A percentile compares a stretch with the other conserved stretches of the same genome.
phyloP scores from a whole-genome alignment of 2,113 vertebrate species.

The Dermatemys mawii region DNA sequence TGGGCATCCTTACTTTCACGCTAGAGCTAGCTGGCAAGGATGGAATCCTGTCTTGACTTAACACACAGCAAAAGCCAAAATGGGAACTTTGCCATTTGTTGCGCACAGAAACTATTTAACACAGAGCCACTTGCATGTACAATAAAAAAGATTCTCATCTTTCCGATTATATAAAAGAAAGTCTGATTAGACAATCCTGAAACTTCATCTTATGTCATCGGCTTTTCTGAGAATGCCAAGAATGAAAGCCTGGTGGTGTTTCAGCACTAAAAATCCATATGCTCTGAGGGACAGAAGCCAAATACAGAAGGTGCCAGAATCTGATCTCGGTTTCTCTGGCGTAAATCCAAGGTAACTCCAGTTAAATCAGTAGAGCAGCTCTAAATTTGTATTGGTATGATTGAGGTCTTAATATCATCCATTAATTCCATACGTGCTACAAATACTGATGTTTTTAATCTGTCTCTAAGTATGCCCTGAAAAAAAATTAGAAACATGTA shows the following conservation, averaged over 20 bases:
- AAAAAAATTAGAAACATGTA: not conserved
- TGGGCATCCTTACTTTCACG: conserved; percentile 46
- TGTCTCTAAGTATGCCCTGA: not conserved
- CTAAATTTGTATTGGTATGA: fast-evolving
- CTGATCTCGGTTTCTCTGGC: not conserved
- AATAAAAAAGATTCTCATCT: not conserved
- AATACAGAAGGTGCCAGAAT: fast-evolving
- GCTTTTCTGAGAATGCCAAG: not conserved
- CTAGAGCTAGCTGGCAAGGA: conserved; percentile 40
- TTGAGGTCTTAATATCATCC: not conserved
- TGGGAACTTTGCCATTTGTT: conserved; percentile 36
- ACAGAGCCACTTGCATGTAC: not conserved
- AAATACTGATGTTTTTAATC: not conserved
- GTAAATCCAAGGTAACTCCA: fast-evolving
- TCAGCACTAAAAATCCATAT: not conserved
- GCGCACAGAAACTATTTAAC: conserved; percentile 7
- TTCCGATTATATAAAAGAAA: not conserved
- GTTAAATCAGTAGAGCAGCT: not conserved
- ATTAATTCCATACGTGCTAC: not conserved
- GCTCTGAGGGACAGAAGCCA: fast-evolving
- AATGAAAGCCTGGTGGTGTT: not conserved
- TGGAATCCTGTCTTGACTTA: conserved; percentile 65
- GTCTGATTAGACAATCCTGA: not conserved
- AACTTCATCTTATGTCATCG: not conserved
- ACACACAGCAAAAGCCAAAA: conserved; percentile 46